Evolutionary conservation across 2,113 vertebrate species (phyloP).

Genomic region (Indri indri): DNA sequence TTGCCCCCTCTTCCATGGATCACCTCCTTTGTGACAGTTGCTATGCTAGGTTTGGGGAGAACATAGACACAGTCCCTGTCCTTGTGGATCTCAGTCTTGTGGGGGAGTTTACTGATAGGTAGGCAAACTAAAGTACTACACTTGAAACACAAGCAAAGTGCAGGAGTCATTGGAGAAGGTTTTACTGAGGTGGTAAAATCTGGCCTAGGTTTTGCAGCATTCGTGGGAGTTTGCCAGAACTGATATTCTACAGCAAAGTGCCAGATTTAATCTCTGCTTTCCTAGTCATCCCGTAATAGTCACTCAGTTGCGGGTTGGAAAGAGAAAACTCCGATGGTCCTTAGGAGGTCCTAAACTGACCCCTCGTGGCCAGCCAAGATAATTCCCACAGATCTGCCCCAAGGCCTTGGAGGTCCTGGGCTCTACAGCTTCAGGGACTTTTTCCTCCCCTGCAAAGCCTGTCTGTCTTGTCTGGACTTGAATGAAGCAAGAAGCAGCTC

Average conservation of each 20-base stretch:
- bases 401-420: neutral
- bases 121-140: neutral
- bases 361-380: neutral
- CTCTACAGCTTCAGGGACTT: neutral
- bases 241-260: neutral
- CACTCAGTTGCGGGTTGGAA: neutral
- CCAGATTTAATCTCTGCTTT: neutral
- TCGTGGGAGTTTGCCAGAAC: neutral
- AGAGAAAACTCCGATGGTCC: neutral
- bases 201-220: neutral
- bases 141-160: neutral
- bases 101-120: neutral
- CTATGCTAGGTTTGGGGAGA: neutral
- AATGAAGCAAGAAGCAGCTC: neutral
- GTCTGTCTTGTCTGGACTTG: neutral
- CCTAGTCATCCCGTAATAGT: neutral
- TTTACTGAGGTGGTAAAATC: neutral
- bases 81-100: neutral
- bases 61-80: neutral
- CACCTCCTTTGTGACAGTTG: neutral
- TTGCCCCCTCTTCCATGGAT: neutral
- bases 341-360: neutral
- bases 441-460: neutral
- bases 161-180: neutral
- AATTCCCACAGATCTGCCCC: neutral